These are phyloP conservation scores for Diuraphis noxia DNA, from an alignment of 1,140 invertebrate genomes.

Conservation along the genomic window DNA sequence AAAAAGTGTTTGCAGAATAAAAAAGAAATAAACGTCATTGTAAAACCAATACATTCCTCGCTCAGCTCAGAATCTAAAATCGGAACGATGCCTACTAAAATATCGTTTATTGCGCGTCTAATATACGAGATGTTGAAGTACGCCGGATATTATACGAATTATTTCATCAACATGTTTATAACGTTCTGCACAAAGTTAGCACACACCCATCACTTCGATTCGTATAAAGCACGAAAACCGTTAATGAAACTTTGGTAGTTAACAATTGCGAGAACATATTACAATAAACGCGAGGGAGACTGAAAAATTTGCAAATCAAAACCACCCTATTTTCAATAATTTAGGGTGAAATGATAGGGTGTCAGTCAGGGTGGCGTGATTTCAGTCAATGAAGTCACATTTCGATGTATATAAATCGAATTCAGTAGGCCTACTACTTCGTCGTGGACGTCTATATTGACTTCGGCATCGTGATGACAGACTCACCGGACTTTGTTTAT, in stretches of 20 bases:
- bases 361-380: neutral
- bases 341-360: neutral
- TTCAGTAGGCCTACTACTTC: neutral
- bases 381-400: neutral
- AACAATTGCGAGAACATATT: neutral
- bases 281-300: neutral
- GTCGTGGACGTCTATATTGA: neutral
- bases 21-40: too few relatives aligned
- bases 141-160: neutral
- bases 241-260: neutral
- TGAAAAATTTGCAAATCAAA: neutral
- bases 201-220: too few relatives aligned
- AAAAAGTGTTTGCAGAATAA: too few relatives aligned
- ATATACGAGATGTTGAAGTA: too few relatives aligned
- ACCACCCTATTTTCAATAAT: slow-evolving; percentile 5
- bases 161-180: too few relatives aligned
- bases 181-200: neutral
- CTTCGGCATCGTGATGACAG: neutral
- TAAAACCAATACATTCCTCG: too few relatives aligned
- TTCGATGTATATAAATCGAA: neutral
- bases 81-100: too few relatives aligned
- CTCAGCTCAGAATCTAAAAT: too few relatives aligned
- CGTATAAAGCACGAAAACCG: neutral
- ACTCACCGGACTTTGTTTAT: neutral
- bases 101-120: too few relatives aligned